phyloP scores from a whole-genome alignment of 2,888 invertebrate species.

The Epinotia demarniana region DNA sequence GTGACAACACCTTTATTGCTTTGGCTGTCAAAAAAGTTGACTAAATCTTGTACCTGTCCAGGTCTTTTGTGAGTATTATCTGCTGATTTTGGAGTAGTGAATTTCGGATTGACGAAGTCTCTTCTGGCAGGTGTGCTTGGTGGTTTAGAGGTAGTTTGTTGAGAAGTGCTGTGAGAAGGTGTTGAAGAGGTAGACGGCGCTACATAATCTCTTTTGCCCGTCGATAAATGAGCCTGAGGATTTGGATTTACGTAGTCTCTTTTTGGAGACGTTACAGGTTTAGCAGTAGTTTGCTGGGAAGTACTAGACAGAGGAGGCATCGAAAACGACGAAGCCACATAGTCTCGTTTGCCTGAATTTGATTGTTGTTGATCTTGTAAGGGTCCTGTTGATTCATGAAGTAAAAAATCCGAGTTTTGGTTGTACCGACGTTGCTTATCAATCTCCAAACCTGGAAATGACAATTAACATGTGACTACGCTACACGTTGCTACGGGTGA shows the following conservation, averaged over 20 bases:
- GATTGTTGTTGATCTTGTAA: conserved; percentile 59
- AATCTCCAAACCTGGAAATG: conserved; percentile 63
- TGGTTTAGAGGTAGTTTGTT: conserved; percentile 44
- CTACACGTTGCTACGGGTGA: too few species aligned
- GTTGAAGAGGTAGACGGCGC: conserved; percentile 63
- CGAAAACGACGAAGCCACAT: conserved; percentile 42
- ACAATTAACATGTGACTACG: neutral
- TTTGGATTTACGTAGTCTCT: conserved; percentile 53
- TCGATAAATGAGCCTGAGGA: conserved; percentile 32
- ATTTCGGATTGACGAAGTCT: conserved; percentile 64
- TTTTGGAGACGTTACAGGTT: conserved; percentile 44
- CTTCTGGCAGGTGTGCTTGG: conserved; percentile 48
- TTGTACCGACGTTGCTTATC: conserved; percentile 60
- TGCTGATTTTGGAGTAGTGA: conserved; percentile 52
- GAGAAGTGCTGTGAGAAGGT: conserved; percentile 46
- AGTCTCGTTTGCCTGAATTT: conserved; percentile 51
- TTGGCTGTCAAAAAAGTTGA: conserved; percentile 72
- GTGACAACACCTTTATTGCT: conserved; percentile 55
- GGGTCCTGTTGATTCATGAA: conserved; percentile 67
- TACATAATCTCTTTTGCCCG: conserved; percentile 68
- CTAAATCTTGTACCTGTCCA: conserved; percentile 74
- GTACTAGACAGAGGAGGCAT: conserved; percentile 42
- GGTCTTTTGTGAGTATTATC: conserved; percentile 53
- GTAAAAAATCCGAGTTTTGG: conserved; percentile 71
- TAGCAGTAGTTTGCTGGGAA: conserved; percentile 48